Conservation (phyloP, 2,797 vertebrate genomes). For the Mus spretus region DNA sequence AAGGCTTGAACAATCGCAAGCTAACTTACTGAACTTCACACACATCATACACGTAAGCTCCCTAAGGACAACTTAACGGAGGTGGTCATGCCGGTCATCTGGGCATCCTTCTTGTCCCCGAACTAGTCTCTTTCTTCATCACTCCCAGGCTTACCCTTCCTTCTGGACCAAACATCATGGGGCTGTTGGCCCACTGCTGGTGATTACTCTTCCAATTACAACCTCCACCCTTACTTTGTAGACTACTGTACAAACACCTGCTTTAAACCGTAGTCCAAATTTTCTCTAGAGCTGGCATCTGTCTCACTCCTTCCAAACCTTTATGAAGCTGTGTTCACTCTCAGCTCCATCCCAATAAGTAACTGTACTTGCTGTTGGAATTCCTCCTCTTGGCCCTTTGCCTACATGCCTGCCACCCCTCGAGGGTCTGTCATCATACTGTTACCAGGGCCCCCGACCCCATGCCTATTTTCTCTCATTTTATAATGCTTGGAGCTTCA, state of each 20-base stretch:
- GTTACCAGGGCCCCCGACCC: background rate
- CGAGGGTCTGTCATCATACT: background rate
- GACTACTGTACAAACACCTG: background rate
- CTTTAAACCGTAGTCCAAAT: background rate
- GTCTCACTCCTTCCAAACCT: background rate
- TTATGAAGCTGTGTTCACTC: background rate
- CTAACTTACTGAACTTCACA: background rate
- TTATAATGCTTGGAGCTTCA: background rate
- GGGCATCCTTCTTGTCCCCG: background rate
- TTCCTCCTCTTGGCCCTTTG: background rate
- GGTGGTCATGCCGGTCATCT: background rate
- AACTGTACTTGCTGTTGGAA: background rate
- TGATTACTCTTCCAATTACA: background rate
- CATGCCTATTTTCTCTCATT: background rate
- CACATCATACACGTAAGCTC: background rate
- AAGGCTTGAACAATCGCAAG: background rate
- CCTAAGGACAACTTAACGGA: background rate
- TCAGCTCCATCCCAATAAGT: background rate
- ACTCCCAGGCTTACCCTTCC: background rate
- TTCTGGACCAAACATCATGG: background rate
- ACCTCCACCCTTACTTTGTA: background rate
- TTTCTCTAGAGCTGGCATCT: background rate
- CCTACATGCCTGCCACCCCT: background rate
- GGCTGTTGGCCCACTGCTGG: background rate
- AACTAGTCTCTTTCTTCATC: fast-evolving